Percentiles rank a stretch among this genome's conserved stretches.
These are phyloP conservation scores for Echinops telfairi DNA, from an alignment of 2,113 vertebrate genomes.

Conservation along the genomic window DNA sequence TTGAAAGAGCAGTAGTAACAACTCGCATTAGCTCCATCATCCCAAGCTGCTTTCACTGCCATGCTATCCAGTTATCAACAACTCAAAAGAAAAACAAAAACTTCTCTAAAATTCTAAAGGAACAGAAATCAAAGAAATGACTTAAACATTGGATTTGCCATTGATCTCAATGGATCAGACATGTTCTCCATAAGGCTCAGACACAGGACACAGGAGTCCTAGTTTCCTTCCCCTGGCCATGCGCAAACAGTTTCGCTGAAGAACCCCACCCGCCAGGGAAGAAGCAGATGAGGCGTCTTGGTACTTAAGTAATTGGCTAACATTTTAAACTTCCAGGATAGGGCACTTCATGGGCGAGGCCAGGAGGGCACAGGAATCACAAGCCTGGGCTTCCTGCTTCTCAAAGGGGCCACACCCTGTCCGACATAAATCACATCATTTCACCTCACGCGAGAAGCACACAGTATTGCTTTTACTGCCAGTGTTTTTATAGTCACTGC, in stretches of 20 bases:
- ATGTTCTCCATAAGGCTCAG: constrained; percentile 83
- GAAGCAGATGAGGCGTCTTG: constrained; percentile 27
- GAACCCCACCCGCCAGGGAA: constrained; percentile 65
- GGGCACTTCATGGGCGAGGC: constrained; percentile 78
- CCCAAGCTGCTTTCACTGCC: constrained; percentile 86
- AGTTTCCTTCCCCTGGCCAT: constrained; percentile 75
- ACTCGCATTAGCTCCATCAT: constrained; percentile 81
- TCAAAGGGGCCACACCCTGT: constrained; percentile 75
- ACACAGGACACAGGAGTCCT: constrained; percentile 76
- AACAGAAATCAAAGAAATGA: constrained; percentile 82
- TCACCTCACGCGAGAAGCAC: not conserved
- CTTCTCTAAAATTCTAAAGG: constrained; percentile 74
- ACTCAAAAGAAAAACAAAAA: constrained; percentile 65
- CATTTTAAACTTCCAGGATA: constrained; percentile 70
- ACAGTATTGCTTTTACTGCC: not conserved
- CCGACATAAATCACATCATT: constrained; percentile 16
- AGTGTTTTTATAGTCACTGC: not conserved
- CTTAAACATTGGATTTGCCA: constrained; percentile 85
- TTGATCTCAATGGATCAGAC: constrained; percentile 76
- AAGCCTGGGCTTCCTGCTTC: constrained; percentile 64
- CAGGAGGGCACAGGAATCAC: constrained; percentile 66
- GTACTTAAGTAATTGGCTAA: constrained; percentile 68
- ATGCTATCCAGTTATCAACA: constrained; percentile 88
- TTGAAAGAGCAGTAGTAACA: constrained; percentile 84
- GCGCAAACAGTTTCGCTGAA: constrained; percentile 75